Evolutionary conservation across 1,140 invertebrate genomes (phyloP).

Genomic region (Campoletis sonorensis): DNA sequence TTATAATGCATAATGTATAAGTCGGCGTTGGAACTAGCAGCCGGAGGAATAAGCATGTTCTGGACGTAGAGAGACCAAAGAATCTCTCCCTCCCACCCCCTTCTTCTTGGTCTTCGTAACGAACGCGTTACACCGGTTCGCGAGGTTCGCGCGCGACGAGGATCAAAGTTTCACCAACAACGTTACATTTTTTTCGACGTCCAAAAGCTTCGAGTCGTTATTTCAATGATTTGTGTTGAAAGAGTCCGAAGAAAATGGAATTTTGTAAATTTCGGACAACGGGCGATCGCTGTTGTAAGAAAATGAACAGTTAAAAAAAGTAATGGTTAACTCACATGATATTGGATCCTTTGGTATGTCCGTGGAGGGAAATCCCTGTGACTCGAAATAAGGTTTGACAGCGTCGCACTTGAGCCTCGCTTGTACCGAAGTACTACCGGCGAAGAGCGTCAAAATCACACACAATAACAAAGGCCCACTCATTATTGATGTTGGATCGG

Average conservation of each 20-base stretch:
- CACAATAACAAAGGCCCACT: conserved; percentile 65
- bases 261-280: neutral
- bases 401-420: conserved; percentile 69
- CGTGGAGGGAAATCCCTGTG: conserved; percentile 70
- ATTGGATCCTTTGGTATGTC: conserved; percentile 73
- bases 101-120: neutral
- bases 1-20: neutral
- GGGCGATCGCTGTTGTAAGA: too few relatives aligned
- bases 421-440: conserved; percentile 53
- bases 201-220: too few relatives aligned
- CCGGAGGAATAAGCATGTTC: neutral
- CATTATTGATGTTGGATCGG: conserved; percentile 56
- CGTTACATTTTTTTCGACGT: too few relatives aligned
- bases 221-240: neutral
- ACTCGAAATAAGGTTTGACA: conserved; percentile 70
- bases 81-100: neutral
- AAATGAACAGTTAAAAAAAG: neutral
- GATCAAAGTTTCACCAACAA: neutral
- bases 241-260: too few relatives aligned
- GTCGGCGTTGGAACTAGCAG: neutral
- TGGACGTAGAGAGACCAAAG: neutral
- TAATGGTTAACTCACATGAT: conserved; percentile 66
- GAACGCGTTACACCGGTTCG: neutral
- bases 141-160: too few relatives aligned
- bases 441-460: conserved; percentile 64